phyloP scores from a whole-genome alignment of 2,888 invertebrate genomes.

The Drosophila colorata region DNA sequence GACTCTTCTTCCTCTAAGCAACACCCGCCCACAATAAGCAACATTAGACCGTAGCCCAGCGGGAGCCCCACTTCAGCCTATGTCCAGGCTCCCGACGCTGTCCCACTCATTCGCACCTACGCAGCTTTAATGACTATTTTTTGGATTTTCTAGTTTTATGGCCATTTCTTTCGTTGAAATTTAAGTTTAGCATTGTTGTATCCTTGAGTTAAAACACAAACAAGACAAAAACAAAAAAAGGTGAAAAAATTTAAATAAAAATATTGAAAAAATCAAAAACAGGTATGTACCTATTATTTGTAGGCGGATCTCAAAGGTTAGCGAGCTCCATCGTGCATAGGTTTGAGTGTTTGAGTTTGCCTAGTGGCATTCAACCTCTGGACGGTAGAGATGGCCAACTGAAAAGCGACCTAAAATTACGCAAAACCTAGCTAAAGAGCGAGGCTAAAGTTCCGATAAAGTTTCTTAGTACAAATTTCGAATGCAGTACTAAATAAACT shows the following conservation, averaged over 20 bases:
- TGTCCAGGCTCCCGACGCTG: constrained; percentile 15
- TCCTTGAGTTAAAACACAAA: constrained; percentile 45
- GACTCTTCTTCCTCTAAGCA: constrained; percentile 11
- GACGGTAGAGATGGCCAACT: constrained; percentile 69
- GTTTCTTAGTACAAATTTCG: too few species aligned
- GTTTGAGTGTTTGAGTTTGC: constrained; percentile 72
- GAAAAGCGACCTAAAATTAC: constrained; percentile 43
- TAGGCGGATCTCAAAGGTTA: constrained; percentile 19
- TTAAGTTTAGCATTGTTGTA: constrained; percentile 70
- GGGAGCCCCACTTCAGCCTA: constrained; percentile 1
- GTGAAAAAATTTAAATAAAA: constrained; percentile 49
- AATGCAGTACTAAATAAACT: too few species aligned
- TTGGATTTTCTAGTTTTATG: constrained; percentile 72
- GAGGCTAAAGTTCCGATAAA: too few species aligned
- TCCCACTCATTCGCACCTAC: constrained; percentile 55
- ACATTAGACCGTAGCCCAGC: constrained; percentile 31
- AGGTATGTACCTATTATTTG: constrained; percentile 12
- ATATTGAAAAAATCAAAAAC: constrained; percentile 30
- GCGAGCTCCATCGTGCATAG: constrained; percentile 76
- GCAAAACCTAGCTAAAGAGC: too few species aligned
- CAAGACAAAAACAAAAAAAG: constrained; percentile 39
- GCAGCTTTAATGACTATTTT: constrained; percentile 55
- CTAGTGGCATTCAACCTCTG: constrained; percentile 69
- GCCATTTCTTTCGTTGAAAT: constrained; percentile 62
- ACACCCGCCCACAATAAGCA: constrained; percentile 39